A percentile compares a stretch with the other conserved stretches of the same genome.
phyloP scores from a whole-genome alignment of 1,140 invertebrate genomes.

The Euborellia annulipes region DNA sequence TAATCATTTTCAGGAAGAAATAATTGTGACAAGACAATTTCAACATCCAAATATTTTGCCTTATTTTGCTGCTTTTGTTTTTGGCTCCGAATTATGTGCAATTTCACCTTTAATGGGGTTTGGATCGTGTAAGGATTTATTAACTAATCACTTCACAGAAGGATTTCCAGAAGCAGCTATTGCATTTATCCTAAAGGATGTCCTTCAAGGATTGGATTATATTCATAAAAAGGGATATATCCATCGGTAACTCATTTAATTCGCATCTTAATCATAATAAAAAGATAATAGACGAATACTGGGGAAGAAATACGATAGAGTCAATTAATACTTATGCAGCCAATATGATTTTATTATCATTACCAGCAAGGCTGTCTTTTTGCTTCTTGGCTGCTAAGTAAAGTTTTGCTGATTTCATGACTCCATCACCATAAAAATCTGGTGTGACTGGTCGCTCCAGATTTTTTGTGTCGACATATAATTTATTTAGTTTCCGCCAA shows the following conservation, averaged over 20 bases:
- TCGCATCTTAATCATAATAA: too few species aligned
- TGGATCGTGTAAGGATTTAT: slow-evolving; percentile 62
- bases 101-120: slow-evolving; percentile 64
- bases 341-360: too few species aligned
- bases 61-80: slow-evolving; percentile 55
- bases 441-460: too few species aligned
- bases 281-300: too few species aligned
- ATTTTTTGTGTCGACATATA: too few species aligned
- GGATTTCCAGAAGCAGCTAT: slow-evolving; percentile 68
- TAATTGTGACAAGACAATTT: slow-evolving; percentile 51
- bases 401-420: too few species aligned
- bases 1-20: slow-evolving; percentile 45
- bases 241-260: slow-evolving; percentile 50
- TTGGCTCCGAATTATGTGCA: slow-evolving; percentile 54
- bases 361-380: too few species aligned
- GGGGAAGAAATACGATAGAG: too few species aligned
- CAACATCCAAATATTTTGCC: slow-evolving; percentile 61
- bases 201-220: slow-evolving; percentile 63
- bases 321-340: too few species aligned
- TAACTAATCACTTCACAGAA: slow-evolving; percentile 58
- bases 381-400: too few species aligned
- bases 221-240: slow-evolving; percentile 71
- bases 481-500: too few species aligned
- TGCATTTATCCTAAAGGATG: slow-evolving; percentile 60
- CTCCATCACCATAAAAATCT: too few species aligned